Base-by-base conservation (phyloP, 2,797 vertebrate species). In the Anisognathus igniventris region DNA sequence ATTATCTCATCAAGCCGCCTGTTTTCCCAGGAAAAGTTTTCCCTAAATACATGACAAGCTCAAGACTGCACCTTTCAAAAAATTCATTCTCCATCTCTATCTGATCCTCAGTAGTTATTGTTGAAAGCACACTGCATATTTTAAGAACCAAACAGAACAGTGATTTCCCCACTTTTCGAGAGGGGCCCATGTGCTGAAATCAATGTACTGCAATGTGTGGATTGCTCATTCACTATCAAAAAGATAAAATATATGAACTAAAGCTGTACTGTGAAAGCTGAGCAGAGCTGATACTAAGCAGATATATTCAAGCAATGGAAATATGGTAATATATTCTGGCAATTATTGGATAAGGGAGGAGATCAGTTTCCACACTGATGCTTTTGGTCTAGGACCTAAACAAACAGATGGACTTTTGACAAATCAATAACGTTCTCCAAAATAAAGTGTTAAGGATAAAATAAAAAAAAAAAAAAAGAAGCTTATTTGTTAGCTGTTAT, bases 1-100 rank as follows among this genome's bases (percentile, higher is more conserved):
- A 95, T 96, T 93, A 96, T 95, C 95, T 92, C 40, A 35, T 88
- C 93, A 95, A 96, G 93, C 96, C 94, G 95, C 93, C 92, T 95
- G 92, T 91, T 97, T 97, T 96, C 96, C 95, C 89, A 92, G 92
- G 93, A 90, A 96, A 90, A 95, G 93, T 95, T 96, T 96, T 95
- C 95, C 95, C 90, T 93, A 97, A 96, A 97, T 95, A 97, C 88
- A 86, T 96, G 95, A 96, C 95, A 96, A 97, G 95, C 93, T 95
- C 96, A 97, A 97, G 92, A 96, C 92, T 96, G 96, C 95, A 96
- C 95, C 95, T 97, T 96, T 96, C 95, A 97, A 96, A 97, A 97
- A 94, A 95, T 94, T 95, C 93, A 91, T 93, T 94, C 91, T 95
- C 87, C 95, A 93, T 94, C 86, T 92, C 96, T 96, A 96, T 96